Evolutionary conservation across 2,113 vertebrate species (phyloP), one percentile per base, ranked within the genome.

Genomic region (Hippocampus mohnikei): DNA sequence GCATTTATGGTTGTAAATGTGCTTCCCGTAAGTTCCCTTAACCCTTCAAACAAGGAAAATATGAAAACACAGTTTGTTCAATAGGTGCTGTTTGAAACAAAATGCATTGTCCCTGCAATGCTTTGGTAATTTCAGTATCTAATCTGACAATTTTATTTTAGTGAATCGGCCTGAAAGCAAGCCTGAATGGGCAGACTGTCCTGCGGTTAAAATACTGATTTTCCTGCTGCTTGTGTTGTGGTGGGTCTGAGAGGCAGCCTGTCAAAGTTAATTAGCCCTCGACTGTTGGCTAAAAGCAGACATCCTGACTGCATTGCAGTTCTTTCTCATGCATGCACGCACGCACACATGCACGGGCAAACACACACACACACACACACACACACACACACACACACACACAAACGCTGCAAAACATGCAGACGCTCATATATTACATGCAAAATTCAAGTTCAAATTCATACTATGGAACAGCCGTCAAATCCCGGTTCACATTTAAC

Each of bases 201-300:
- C 41, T 78, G 67, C 41, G 71, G 81, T 78, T 66, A 62, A 83
- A 78, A 81, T 41, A 66, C 56, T 81, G 85, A 76, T 84, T 79
- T 72, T 77, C 85, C 78, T 79, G 72, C 67, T 86, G 78, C 84
- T 78, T 76, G 82, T 85, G 70, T 77, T 87, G 89, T 70, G 85
- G 89, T 86, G 70, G 84, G 80, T 86, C 85, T 88, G 83, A 87
- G 82, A 88, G 83, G 85, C 85, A 87, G 87, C 81, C 88, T 90
- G 91, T 92, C 91, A 89, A 48, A 91, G 81, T 79, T 82, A 89
- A 92, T 93, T 88, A 87, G 85, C 80, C 81, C 70, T 46, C 84
- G 86, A 80, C 81, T 67, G 71, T 44, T 9, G 71, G 87, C 89
- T 91, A 86, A 88, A 90, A 92, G 84, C 88, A 88, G 88, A 79